Evolutionary conservation across 2,797 vertebrate species (phyloP).

Genomic region (Thamnophis elegans): DNA sequence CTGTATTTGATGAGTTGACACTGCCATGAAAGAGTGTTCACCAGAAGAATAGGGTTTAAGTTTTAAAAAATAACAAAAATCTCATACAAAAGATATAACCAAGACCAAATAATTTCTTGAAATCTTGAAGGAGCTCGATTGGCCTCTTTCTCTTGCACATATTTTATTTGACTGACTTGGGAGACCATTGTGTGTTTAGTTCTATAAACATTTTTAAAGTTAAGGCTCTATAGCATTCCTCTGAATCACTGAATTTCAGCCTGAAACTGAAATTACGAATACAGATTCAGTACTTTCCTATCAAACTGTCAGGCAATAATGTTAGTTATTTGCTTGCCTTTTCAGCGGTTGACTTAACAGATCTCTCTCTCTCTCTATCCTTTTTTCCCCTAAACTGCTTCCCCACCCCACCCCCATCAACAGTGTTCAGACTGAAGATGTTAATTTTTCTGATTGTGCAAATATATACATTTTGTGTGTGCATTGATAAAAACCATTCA

Average conservation of each 20-base stretch:
- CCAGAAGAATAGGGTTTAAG: slow-evolving; percentile 37
- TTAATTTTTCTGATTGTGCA: slow-evolving; percentile 59
- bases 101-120: slow-evolving; percentile 37
- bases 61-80: slow-evolving; percentile 26
- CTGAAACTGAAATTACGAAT: slow-evolving; percentile 35
- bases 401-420: slow-evolving; percentile 23
- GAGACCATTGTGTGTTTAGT: slow-evolving; percentile 31
- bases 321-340: slow-evolving; percentile 48
- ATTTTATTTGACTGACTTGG: slow-evolving; percentile 41
- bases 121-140: slow-evolving; percentile 43
- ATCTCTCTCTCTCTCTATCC: slow-evolving; percentile 13
- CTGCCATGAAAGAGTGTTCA: slow-evolving; percentile 58
- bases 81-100: slow-evolving; percentile 32
- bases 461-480: slow-evolving; percentile 41
- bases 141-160: slow-evolving; percentile 36
- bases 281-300: slow-evolving; percentile 31
- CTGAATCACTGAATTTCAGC: slow-evolving; percentile 29
- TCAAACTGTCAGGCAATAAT: slow-evolving; percentile 44
- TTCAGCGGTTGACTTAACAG: slow-evolving; percentile 40
- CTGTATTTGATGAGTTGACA: slow-evolving; percentile 59
- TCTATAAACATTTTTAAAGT: slow-evolving; percentile 22
- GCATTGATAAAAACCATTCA: slow-evolving; percentile 42
- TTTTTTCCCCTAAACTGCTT: slow-evolving; percentile 40
- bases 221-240: slow-evolving; percentile 38
- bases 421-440: slow-evolving; percentile 56